These are phyloP conservation scores for Argyresthia goedartella DNA, from an alignment of 2,888 invertebrate genomes.

Conservation along the genomic window DNA sequence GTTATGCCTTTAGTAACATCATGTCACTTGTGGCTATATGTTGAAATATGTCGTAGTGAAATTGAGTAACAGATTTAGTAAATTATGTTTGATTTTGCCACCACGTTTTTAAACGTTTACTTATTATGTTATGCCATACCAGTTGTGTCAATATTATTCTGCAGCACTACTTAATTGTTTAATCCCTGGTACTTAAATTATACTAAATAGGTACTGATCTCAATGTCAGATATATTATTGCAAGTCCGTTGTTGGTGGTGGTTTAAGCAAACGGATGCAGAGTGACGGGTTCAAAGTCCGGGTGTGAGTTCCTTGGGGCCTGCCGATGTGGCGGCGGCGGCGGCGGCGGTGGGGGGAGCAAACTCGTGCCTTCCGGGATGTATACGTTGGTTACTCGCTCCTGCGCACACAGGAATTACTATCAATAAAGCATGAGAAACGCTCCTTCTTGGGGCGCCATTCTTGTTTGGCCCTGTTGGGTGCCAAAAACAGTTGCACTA, in stretches of 20 bases:
- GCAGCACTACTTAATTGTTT: too few species aligned
- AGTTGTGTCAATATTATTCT: not conserved
- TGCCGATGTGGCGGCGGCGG: slow-evolving; percentile 64
- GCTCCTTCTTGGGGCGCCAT: too few species aligned
- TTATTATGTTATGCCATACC: not conserved
- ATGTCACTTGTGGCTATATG: too few species aligned
- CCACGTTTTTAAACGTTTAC: not conserved
- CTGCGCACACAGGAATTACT: slow-evolving; percentile 27
- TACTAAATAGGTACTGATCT: not conserved
- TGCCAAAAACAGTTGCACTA: too few species aligned
- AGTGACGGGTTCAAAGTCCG: slow-evolving; percentile 72
- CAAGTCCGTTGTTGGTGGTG: not conserved
- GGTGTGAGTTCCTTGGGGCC: slow-evolving; percentile 66
- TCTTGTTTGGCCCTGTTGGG: too few species aligned
- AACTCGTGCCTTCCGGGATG: slow-evolving; percentile 78
- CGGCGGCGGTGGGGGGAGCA: slow-evolving; percentile 76
- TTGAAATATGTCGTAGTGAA: too few species aligned
- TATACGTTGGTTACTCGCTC: slow-evolving; percentile 73
- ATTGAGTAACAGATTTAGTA: too few species aligned
- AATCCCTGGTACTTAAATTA: too few species aligned
- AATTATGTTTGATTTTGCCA: too few species aligned
- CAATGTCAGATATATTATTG: not conserved
- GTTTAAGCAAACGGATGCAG: slow-evolving; percentile 62
- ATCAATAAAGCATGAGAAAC: too few species aligned
- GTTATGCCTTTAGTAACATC: too few species aligned